Evolutionary conservation across 2,113 vertebrate genomes (phyloP).

Genomic region (Saimiri boliviensis): DNA sequence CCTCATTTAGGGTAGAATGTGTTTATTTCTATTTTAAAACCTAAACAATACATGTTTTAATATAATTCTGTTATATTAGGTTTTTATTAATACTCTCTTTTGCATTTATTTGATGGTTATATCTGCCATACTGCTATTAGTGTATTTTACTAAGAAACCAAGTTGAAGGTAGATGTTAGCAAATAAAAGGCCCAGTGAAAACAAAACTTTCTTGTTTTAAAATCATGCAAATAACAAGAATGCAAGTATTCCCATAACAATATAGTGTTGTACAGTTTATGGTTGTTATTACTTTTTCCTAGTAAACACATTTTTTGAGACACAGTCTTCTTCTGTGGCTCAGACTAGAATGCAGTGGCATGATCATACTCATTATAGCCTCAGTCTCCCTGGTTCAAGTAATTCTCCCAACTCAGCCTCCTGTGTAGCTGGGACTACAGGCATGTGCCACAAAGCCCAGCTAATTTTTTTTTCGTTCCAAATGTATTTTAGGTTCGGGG

Average conservation of each 20-base stretch:
- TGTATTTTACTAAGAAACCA: not conserved
- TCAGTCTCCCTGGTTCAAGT: too few relatives aligned
- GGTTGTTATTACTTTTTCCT: not conserved
- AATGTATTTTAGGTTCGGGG: too few relatives aligned
- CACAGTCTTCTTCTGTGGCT: too few relatives aligned
- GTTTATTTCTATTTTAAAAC: not conserved
- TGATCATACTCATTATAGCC: too few relatives aligned
- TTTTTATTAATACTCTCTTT: not conserved
- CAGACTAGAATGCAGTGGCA: too few relatives aligned
- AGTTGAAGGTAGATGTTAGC: not conserved
- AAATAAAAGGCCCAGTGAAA: not conserved
- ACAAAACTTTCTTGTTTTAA: not conserved
- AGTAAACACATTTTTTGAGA: too few relatives aligned
- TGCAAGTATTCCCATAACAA: not conserved
- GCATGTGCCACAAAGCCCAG: too few relatives aligned
- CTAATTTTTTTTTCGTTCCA: too few relatives aligned
- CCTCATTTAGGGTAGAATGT: not conserved
- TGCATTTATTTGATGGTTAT: not conserved
- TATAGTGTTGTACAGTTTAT: not conserved
- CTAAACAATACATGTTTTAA: not conserved
- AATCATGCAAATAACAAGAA: not conserved
- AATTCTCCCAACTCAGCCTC: too few relatives aligned
- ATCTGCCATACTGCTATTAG: not conserved
- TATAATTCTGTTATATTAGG: not conserved
- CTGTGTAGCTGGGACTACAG: too few relatives aligned